Conservation (phyloP, 2,113 vertebrate genomes). For the Cisticola juncidis region DNA sequence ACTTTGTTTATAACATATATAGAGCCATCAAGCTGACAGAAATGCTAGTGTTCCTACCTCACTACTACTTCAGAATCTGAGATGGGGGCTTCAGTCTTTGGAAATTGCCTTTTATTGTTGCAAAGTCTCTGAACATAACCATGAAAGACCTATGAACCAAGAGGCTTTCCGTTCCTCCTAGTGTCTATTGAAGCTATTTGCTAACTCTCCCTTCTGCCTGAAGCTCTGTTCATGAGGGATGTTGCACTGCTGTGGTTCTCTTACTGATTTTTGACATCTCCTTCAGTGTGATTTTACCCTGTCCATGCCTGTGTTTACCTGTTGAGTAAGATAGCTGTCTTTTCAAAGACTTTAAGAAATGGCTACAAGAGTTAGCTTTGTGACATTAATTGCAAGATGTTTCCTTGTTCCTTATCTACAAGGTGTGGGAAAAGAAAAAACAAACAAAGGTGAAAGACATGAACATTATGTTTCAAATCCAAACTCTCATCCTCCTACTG, state of each 20-base stretch:
- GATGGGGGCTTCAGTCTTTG: not conserved
- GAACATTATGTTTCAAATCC: not conserved
- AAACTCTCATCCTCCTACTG: not conserved
- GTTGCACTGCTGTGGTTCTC: not conserved
- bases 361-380: not conserved
- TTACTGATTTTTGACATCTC: not conserved
- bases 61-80: not conserved
- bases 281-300: not conserved
- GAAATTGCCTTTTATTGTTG: not conserved
- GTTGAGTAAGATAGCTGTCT: not conserved
- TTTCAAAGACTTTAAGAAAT: not conserved
- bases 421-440: accelerated
- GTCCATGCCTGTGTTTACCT: not conserved
- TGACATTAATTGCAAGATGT: not conserved
- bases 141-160: not conserved
- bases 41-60: not conserved
- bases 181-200: not conserved
- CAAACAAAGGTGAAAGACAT: not conserved
- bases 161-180: not conserved
- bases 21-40: not conserved
- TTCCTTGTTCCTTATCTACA: not conserved
- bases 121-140: not conserved
- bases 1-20: not conserved
- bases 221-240: not conserved
- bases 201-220: not conserved